These are phyloP conservation scores for Nasonovia ribisnigri DNA, from an alignment of 2,888 invertebrate genomes.

Conservation along the genomic window DNA sequence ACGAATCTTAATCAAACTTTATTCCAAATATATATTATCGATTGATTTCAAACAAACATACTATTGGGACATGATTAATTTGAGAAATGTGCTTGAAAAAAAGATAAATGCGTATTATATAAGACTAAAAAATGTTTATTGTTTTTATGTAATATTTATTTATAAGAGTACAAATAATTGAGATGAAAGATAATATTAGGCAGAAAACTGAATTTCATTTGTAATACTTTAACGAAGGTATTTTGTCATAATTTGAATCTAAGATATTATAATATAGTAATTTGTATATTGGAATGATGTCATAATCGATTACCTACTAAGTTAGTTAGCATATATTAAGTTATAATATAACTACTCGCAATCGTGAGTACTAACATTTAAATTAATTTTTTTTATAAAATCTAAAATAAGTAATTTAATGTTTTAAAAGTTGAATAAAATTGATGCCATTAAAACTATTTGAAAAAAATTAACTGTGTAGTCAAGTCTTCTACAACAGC, in stretches of 20 bases:
- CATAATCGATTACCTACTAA: neutral
- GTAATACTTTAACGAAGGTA: neutral
- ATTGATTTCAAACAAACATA: neutral
- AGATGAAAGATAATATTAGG: neutral
- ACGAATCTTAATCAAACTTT: neutral
- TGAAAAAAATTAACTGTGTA: neutral
- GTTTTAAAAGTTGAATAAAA: neutral
- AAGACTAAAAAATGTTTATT: neutral
- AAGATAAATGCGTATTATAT: neutral
- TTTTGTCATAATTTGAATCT: neutral
- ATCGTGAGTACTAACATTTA: too few species aligned
- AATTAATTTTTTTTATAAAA: neutral
- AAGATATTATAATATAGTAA: neutral
- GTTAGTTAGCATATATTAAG: too few species aligned
- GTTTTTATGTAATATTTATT: neutral
- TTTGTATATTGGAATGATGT: neutral
- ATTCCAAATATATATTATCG: neutral
- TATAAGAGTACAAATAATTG: neutral
- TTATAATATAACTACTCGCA: too few species aligned
- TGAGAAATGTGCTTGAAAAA: neutral
- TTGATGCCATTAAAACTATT: neutral
- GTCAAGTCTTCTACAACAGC: neutral
- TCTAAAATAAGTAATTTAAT: neutral
- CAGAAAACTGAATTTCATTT: neutral
- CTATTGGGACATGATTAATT: neutral